These are phyloP conservation scores for Nyctereutes procyonoides DNA, from an alignment of 2,113 vertebrate species.

Conservation along the genomic window DNA sequence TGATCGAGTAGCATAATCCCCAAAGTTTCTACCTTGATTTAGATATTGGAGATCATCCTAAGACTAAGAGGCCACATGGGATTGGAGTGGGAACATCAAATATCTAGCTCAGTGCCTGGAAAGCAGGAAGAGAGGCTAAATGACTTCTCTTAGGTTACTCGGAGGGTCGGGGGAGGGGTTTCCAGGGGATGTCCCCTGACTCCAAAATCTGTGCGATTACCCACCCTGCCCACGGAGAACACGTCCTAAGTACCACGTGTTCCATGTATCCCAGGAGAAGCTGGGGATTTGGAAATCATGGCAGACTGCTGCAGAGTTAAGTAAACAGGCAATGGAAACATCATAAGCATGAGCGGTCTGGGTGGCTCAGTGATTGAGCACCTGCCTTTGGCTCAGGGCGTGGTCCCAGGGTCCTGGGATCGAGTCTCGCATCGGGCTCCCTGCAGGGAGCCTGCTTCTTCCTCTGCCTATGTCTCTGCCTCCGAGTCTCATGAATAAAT, in stretches of 20 bases:
- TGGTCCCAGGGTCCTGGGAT: too few species aligned
- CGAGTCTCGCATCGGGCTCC: too few species aligned
- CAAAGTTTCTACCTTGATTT: conserved; percentile 6
- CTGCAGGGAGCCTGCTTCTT: too few species aligned
- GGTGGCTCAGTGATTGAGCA: too few species aligned
- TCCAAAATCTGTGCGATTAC: not conserved
- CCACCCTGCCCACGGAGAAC: not conserved
- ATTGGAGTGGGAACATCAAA: not conserved
- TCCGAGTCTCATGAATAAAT: too few species aligned
- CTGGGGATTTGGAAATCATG: not conserved
- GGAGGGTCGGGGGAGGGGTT: not conserved
- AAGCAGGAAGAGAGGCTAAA: not conserved
- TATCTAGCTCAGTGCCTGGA: not conserved
- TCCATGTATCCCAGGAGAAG: not conserved
- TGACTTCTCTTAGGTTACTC: not conserved
- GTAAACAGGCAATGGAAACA: not conserved
- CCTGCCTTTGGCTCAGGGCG: too few species aligned
- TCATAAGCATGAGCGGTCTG: too few species aligned
- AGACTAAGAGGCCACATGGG: not conserved
- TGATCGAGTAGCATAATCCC: not conserved
- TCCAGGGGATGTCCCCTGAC: not conserved
- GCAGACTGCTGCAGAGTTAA: not conserved
- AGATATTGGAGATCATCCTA: not conserved
- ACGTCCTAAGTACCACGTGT: not conserved
- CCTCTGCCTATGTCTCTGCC: too few species aligned